Percentiles rank a stretch among this genome's conserved stretches.
phyloP scores from a whole-genome alignment of 2,888 invertebrate genomes.

The Lithophane leautieri region DNA sequence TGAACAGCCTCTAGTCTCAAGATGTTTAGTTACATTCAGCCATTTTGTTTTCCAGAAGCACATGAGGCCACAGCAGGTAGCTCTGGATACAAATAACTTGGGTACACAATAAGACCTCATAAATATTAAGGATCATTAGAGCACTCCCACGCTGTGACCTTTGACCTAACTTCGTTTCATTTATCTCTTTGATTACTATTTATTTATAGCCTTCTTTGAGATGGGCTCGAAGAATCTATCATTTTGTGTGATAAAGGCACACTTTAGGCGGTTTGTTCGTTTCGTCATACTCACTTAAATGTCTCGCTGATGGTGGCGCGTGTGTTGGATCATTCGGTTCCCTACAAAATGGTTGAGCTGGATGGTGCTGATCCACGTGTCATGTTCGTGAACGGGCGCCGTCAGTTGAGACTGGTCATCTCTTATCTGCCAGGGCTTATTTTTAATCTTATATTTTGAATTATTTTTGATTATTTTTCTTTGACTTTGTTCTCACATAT shows the following conservation, averaged over 20 bases:
- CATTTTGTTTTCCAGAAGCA: constrained; percentile 16
- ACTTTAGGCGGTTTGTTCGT: background rate
- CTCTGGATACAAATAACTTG: constrained; percentile 26
- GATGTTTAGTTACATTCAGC: constrained; percentile 7
- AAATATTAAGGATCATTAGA: constrained; percentile 33
- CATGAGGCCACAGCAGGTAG: background rate
- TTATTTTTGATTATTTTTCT: no score
- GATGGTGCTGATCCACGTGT: no score
- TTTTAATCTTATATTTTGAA: no score
- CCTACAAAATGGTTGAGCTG: no score
- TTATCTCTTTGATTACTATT: constrained; percentile 47
- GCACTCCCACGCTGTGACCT: constrained; percentile 33
- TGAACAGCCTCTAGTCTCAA: constrained; percentile 1
- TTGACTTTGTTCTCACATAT: no score
- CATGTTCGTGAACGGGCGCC: no score
- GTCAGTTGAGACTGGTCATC: no score
- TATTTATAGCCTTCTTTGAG: constrained; percentile 40
- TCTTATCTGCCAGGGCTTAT: no score
- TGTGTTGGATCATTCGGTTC: no score
- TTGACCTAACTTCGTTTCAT: constrained; percentile 27
- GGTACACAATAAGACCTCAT: constrained; percentile 39
- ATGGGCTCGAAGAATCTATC: constrained; percentile 16
- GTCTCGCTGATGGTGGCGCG: no score
- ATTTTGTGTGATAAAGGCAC: constrained; percentile 1
- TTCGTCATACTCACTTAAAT: no score